phyloP scores from a whole-genome alignment of 1,140 invertebrate species.

The Bathynomus jamesi region DNA sequence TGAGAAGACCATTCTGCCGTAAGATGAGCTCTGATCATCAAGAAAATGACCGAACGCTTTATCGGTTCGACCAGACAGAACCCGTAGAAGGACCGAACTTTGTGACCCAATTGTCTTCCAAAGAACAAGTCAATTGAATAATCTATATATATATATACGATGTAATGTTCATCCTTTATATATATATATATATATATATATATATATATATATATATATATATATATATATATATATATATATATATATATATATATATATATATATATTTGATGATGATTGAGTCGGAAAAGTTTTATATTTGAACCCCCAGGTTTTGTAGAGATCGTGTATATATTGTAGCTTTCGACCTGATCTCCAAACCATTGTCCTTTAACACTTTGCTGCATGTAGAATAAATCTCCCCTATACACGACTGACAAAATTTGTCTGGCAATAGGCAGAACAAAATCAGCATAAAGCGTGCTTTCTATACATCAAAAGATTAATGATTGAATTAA shows the following conservation, averaged over 20 bases:
- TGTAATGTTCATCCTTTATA: neutral
- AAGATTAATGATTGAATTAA: too few species aligned
- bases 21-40: neutral
- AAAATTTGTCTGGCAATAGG: too few species aligned
- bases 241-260: conserved; percentile 3
- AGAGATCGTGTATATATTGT: too few species aligned
- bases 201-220: conserved; percentile 3
- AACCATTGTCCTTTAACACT: too few species aligned
- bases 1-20: neutral
- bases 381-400: too few species aligned
- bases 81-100: neutral
- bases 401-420: too few species aligned
- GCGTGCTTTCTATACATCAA: too few species aligned
- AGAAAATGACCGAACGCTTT: neutral
- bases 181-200: neutral
- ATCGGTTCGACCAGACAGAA: neutral
- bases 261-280: neutral
- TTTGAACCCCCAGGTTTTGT: too few species aligned
- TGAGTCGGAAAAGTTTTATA: too few species aligned
- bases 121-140: neutral
- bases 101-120: neutral
- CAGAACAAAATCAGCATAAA: too few species aligned
- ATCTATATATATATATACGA: neutral
- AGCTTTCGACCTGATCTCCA: too few species aligned
- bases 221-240: conserved; percentile 3